Evolutionary conservation across 1,140 invertebrate genomes (phyloP), one percentile per base, ranked within the genome.

Genomic region (Cataglyphis hispanica): DNA sequence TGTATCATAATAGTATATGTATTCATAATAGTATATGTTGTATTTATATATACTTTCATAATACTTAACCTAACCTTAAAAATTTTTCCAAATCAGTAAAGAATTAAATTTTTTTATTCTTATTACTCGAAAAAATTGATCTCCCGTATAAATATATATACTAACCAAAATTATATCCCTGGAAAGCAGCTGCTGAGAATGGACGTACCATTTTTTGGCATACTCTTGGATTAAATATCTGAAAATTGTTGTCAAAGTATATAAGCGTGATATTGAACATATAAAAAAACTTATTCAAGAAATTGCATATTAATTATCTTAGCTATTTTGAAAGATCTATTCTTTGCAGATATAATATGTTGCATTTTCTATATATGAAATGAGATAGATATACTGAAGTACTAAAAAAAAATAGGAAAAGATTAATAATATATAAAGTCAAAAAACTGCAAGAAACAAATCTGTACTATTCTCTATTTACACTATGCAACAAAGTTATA

Each of bases 131-230:
- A 50, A 50, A 0, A 19, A 50, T 19, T 50, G 16, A 19, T 50
- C 16, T 50, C 13, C 13, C 2, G 37, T 37, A 37, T 37, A 37
- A 43, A 25, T 83, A 63, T 67, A 25, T 69, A 40, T 80, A 92
- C 92, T 91, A 85, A 95, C 94, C 87, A 87, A 95, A 95, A 86
- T 58, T 93, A 63, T 85, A 91, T 83, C 94, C 94, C 88, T 86
- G 92, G 11, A 78, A 72, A 46, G 89, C n/a, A 37, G 83, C 89
- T 53, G 91, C 86, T 31, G 93, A 93, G 70, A 94, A 94, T 22
- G 85, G n/a, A 84, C 93, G 92, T 2, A 61, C 4, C 0, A 85
- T 58, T 40, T 46, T 90, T 58, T 90, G 75, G 22, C 77, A 81
- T 1, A 85, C 19, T 8, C 77, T 58, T 13, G 56, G 75, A 84